These are phyloP conservation scores for Bursaphelenchus mucronatus DNA, from an alignment of 1,140 invertebrate species.

Conservation along the genomic window DNA sequence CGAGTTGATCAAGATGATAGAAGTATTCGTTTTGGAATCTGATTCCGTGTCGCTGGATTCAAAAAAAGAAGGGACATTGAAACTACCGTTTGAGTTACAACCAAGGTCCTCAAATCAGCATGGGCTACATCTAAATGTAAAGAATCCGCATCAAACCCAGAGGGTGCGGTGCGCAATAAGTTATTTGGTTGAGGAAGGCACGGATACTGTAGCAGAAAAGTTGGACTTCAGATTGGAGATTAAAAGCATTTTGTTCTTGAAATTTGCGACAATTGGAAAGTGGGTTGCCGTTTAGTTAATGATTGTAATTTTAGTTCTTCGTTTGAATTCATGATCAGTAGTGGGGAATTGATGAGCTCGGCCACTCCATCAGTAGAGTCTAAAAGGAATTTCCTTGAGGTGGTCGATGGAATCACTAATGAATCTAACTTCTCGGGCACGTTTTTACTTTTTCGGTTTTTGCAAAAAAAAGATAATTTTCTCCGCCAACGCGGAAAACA, in stretches of 20 bases:
- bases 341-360: slow-evolving; percentile 36
- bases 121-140: slow-evolving; percentile 26
- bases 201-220: slow-evolving; percentile 20
- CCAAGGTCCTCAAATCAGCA: slow-evolving; percentile 28
- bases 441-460: too few relatives aligned
- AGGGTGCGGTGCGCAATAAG: slow-evolving; percentile 24
- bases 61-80: background rate
- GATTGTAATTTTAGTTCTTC: slow-evolving; percentile 31
- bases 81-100: slow-evolving; percentile 31
- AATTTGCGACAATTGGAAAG: slow-evolving; percentile 33
- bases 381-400: slow-evolving; percentile 25
- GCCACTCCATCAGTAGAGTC: slow-evolving; percentile 26
- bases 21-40: slow-evolving; percentile 27
- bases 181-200: slow-evolving; percentile 32
- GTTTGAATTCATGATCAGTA: slow-evolving; percentile 33
- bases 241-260: slow-evolving; percentile 31
- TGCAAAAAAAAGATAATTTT: background rate
- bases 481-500: too few relatives aligned
- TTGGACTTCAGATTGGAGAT: slow-evolving; percentile 30
- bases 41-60: slow-evolving; percentile 13
- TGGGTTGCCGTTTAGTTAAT: slow-evolving; percentile 14
- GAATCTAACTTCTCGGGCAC: slow-evolving; percentile 44
- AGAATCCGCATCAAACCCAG: slow-evolving; percentile 21
- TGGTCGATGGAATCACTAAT: slow-evolving; percentile 24
- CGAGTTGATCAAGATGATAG: slow-evolving; percentile 14